Evolutionary conservation across 2,888 invertebrate species (phyloP).

Genomic region (Platycnemis pennipes): DNA sequence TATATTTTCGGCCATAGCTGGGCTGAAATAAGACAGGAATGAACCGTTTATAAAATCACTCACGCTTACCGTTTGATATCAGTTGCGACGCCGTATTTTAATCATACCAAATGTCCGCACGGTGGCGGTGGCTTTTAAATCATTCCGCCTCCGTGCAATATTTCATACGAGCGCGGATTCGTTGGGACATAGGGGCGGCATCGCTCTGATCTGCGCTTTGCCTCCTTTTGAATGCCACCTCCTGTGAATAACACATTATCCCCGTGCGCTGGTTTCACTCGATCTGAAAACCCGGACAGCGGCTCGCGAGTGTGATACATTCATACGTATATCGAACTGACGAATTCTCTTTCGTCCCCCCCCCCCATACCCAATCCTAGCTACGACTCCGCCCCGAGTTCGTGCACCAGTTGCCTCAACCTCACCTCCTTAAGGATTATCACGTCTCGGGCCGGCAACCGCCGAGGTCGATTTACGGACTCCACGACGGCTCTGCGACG

Average conservation of each 20-base stretch:
- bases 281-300: not conserved
- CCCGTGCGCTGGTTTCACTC: not conserved
- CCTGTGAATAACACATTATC: not conserved
- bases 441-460: not conserved
- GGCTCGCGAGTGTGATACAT: not conserved
- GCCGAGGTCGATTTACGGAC: not conserved
- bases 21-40: no score
- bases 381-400: not conserved
- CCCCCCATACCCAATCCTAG: not conserved
- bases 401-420: conserved; percentile 12
- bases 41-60: no score
- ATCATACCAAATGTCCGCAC: no score
- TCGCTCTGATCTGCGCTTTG: not conserved
- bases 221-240: not conserved
- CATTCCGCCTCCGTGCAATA: no score
- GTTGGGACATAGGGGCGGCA: not conserved
- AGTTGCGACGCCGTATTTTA: no score
- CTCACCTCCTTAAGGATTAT: not conserved
- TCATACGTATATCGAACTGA: not conserved
- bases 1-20: no score
- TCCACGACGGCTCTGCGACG: not conserved
- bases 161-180: not conserved
- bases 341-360: not conserved
- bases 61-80: no score
- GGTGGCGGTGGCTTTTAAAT: no score